Base-by-base conservation (phyloP, 2,113 vertebrate species). In the Nesospiza acunhae region DNA sequence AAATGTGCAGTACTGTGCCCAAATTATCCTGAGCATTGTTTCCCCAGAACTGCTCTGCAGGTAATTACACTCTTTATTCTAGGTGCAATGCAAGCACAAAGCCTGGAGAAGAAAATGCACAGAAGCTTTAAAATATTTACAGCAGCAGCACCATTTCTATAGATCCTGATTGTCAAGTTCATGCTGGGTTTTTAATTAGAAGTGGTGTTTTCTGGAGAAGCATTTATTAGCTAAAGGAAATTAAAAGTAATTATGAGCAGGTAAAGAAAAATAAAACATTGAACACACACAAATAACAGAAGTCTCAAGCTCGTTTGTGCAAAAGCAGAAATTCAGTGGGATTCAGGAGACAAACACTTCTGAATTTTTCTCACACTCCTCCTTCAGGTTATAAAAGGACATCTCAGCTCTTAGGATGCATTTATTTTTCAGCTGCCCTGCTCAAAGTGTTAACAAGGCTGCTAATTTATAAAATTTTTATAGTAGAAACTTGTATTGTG, bases 1-100 rank as follows among this genome's bases (percentile, higher is more conserved):
- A 89, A 95, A 37, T 4, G 11, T 26, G 11, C 8, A 46, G 31
- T 42, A 42, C 59, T 72, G 44, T 85, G 75, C 88, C 88, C 84
- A 94, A 96, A 96, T 96, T 89, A 84, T 79, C 52, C 52, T 52
- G 27, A 77, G 44, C 83, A 80, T 67, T 80, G 74, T 86, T 88
- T 95, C 78, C 46, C 77, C 46, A 74, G 39, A 94, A 94, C 58
- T 26, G 75, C 62, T 31, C 47, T 15, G 20, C 49, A 89, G 76
- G 58, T 72, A 90, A 93, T 94, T 79, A 55, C 15, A 42, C 19
- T 84, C 62, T 73, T 44, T 79, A 30, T 44, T 90, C 20, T 15
- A 60, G 47, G 46, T 67, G 66, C 44, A 82, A 82, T 35, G 50
- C 58, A 89, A 94, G 68, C 77, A 63, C 35, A 74, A 85, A 82